Conservation (phyloP, 2,888 invertebrate species). For the Lasioglossum calceatum region DNA sequence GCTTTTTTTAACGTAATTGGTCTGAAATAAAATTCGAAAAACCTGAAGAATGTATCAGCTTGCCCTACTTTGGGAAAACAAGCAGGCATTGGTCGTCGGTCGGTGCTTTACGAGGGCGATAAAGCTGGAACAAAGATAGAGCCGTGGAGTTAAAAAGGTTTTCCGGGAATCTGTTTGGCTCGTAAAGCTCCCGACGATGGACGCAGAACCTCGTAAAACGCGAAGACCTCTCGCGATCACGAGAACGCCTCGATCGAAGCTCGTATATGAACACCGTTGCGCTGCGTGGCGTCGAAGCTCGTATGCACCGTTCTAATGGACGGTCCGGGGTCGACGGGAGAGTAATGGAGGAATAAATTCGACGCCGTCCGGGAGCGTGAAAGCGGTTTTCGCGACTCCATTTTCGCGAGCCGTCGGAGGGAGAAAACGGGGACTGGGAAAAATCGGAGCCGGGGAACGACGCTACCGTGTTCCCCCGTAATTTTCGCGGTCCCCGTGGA, state of each 20-base stretch:
- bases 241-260: not conserved
- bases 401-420: not conserved
- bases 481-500: constrained; percentile 63
- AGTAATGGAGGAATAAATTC: not conserved
- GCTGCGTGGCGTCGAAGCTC: not conserved
- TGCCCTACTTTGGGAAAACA: constrained; percentile 32
- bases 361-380: not conserved
- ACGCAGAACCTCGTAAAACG: constrained; percentile 54
- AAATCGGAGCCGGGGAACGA: constrained; percentile 38
- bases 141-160: constrained; percentile 29
- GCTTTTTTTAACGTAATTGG: not conserved
- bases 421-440: constrained; percentile 5
- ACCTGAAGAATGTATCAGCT: not conserved
- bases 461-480: constrained; percentile 19
- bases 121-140: constrained; percentile 57
- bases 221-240: constrained; percentile 35
- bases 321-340: not conserved
- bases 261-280: not conserved
- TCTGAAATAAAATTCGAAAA: not conserved
- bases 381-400: constrained; percentile 20
- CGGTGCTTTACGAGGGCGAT: constrained; percentile 57
- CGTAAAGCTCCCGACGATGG: constrained; percentile 52
- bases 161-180: constrained; percentile 55
- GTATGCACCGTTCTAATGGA: not conserved
- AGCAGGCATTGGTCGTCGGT: constrained; percentile 29